These are phyloP conservation scores for Anoplopoma fimbria DNA, from an alignment of 2,113 vertebrate genomes.

Conservation along the genomic window DNA sequence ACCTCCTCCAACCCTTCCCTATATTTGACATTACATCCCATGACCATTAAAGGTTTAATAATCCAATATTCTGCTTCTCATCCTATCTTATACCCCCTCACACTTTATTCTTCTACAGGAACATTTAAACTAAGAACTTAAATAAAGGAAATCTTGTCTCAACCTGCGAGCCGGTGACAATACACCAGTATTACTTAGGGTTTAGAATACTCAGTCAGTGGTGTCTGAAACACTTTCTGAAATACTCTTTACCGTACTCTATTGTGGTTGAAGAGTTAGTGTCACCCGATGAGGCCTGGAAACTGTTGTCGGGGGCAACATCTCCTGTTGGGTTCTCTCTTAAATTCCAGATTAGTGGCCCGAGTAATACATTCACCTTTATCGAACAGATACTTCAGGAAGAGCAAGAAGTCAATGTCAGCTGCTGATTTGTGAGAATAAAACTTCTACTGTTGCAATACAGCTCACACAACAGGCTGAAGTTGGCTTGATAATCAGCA, in stretches of 20 bases:
- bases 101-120: constrained; percentile 13
- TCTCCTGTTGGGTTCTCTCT: not conserved
- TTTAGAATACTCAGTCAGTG: not conserved
- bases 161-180: not conserved
- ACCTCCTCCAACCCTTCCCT: constrained; percentile 9
- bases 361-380: not conserved
- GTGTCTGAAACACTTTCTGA: not conserved
- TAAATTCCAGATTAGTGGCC: not conserved
- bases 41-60: constrained; percentile 39
- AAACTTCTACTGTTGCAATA: not conserved
- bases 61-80: constrained; percentile 3
- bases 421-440: not conserved
- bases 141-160: not conserved
- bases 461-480: not conserved
- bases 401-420: not conserved
- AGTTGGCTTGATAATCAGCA: not conserved
- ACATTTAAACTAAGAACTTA: constrained; percentile 18
- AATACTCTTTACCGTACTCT: not conserved
- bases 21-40: constrained; percentile 23
- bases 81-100: not conserved
- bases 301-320: not conserved
- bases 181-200: not conserved
- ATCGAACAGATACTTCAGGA: not conserved
- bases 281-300: not conserved
- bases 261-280: not conserved